Base-by-base conservation (phyloP, 64 coral and sea anemone genomes). In the Stichodactyla mertensii region DNA sequence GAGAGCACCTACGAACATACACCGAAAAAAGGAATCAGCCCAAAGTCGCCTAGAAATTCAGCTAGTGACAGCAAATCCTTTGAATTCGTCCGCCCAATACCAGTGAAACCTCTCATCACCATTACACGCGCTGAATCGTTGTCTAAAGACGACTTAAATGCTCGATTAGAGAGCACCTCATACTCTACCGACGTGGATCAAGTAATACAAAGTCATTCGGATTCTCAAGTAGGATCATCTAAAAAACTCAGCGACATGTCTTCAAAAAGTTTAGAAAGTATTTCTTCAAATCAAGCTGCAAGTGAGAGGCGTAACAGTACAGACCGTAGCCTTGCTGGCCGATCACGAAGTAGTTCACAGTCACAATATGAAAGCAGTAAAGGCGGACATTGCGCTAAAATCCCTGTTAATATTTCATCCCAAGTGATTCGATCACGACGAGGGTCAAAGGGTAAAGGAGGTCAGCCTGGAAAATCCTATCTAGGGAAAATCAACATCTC, bases 31-130 rank as follows among this genome's bases (percentile, higher is more conserved):
- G 82, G 91, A 19, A 31, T 87, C 10, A 85, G 86, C 71, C 85
- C 88, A 16, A 97, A 90, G 56, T 97, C 94, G 15, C 94, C 94
- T 12, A 87, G 88, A 71, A 77, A 81, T 66, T 77, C 91, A 58
- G 85, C 91, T 27, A 90, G 89, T 53, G 92, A 92, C 59, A 97
- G 94, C 92, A 97, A 90, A 89, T 97, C 91, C 77, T 97, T 97
- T 90, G 94, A 97, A 93, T 97, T 97, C 86, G 94, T 97, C 14
- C 91, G 94, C 67, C 94, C 94, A 20, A 97, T 97, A 87, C 94
- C 94, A 12, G 92, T 97, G 13, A 97, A 97, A 77, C 94, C 94
- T 1, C 89, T 87, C 4, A 97, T 97, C 62, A 97, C 94, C 15
- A 97, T 97, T 66, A 97, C 94, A 26, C 88, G 94, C 67, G 92